A percentile compares a stretch with the other conserved stretches of the same genome.
Conservation (phyloP, 2,888 invertebrate species). For the Tetragonula carbonaria region DNA sequence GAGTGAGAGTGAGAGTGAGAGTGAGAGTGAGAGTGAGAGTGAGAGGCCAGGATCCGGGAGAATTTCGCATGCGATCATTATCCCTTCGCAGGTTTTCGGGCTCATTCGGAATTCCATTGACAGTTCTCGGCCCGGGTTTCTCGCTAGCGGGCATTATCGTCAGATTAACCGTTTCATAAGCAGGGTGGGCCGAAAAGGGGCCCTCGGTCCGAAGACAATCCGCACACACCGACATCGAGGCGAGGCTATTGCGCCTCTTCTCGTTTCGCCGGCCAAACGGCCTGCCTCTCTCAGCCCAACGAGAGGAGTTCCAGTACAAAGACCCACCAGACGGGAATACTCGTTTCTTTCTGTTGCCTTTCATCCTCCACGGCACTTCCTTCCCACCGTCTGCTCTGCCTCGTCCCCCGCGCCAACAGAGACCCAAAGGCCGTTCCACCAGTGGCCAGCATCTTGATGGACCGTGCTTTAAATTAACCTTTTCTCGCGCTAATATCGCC, state of each 20-base stretch:
- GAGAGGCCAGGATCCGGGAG: slow-evolving; percentile 15
- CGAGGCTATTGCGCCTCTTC: slow-evolving; percentile 42
- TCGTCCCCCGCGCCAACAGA: slow-evolving; percentile 48
- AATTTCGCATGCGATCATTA: slow-evolving; percentile 67
- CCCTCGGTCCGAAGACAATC: slow-evolving; percentile 60
- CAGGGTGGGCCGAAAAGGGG: slow-evolving; percentile 52
- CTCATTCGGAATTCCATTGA: slow-evolving; percentile 67
- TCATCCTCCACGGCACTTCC: slow-evolving; percentile 73
- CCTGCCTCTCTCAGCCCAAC: slow-evolving; percentile 48
- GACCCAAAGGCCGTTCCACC: slow-evolving; percentile 34
- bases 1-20: no score
- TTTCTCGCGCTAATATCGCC: slow-evolving; percentile 56
- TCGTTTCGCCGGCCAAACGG: slow-evolving; percentile 52
- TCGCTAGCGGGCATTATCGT: slow-evolving; percentile 64
- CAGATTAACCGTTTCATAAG: slow-evolving; percentile 69
- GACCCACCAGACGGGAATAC: slow-evolving; percentile 75
- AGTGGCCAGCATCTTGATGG: slow-evolving; percentile 61
- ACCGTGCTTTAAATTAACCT: slow-evolving; percentile 62
- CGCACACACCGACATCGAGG: slow-evolving; percentile 47
- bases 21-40: no score
- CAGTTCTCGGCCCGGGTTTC: slow-evolving; percentile 56
- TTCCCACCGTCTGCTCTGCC: slow-evolving; percentile 67
- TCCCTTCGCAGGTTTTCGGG: slow-evolving; percentile 46
- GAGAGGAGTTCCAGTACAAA: slow-evolving; percentile 66
- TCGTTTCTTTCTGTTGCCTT: slow-evolving; percentile 72